Base-by-base conservation (phyloP, 1,140 invertebrate species). In the Mizuhopecten yessoensis region DNA sequence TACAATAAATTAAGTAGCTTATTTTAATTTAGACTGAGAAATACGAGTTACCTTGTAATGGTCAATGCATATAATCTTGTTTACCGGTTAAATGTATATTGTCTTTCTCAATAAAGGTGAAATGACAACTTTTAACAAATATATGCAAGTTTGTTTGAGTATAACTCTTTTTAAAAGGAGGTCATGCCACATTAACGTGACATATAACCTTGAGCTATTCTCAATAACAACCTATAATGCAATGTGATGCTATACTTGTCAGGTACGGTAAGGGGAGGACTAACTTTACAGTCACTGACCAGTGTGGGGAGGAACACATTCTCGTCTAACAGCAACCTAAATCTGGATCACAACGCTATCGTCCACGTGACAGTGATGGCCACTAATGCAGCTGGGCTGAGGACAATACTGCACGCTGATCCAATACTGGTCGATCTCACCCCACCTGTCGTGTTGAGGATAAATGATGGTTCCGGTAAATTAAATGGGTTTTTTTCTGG, bases 291-390 rank as follows among this genome's bases (percentile, higher is more conserved):
- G 86, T 34, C 49, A 20, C 94, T 93, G 36, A 88, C 90, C 33
- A 93, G 92, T 89, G 92, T 93, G 11, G 93, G 93, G 29, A 34
- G 88, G 17, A 88, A 75, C 29, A 92, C 89, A 29, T 92, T 89
- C 88, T 93, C 89, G 5, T 90, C 39, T 39, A 89, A 90, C 23
- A 88, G 90, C 17, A 87, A 88, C 34, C 86, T 94, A 3, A 88
- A 17, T 23, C 88, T 94, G 34, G 88, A 36, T 0, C 93, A 93
- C 88, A 91, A 88, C 29, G 88, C 89, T 17, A 23, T 75, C 10
- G 90, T 94, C 9, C 90, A 93, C 88, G 89, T 93, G 34, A 94
- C 94, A 23, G 89, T 93, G 34, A 42, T 94, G 29, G 93, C 94
- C 39, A 90, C 91, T 0, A 94, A 94, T 89, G 91, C 91, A 23